These are phyloP conservation scores for Rhadinocentrus ornatus DNA, from an alignment of 2,797 vertebrate genomes.

Conservation along the genomic window DNA sequence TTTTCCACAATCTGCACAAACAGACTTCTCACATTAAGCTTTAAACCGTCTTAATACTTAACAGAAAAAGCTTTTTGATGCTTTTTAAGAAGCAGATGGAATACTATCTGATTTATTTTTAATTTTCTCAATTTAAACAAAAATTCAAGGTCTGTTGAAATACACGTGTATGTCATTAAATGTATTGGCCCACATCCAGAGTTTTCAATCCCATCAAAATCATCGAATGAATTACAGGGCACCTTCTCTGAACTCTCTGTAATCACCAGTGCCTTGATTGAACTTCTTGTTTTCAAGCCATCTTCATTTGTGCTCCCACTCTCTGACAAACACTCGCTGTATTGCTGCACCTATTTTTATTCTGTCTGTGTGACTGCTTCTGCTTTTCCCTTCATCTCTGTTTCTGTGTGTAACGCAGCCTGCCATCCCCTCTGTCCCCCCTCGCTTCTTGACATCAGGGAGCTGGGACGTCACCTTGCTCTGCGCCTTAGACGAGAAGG, in stretches of 20 bases:
- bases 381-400: constrained; percentile 43
- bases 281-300: constrained; percentile 14
- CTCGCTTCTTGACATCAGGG: constrained; percentile 87
- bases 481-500: constrained; percentile 82
- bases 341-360: constrained; percentile 54
- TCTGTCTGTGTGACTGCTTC: constrained; percentile 34
- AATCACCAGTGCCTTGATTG: background rate
- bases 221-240: constrained; percentile 7
- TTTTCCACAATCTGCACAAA: background rate
- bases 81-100: background rate
- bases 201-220: constrained; percentile 8
- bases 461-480: constrained; percentile 87
- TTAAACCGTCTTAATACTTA: background rate
- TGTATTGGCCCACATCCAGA: background rate
- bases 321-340: constrained; percentile 40
- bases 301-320: constrained; percentile 11
- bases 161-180: background rate
- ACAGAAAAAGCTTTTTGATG: too few relatives aligned
- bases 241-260: background rate
- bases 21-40: background rate
- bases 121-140: background rate
- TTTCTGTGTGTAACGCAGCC: constrained; percentile 71
- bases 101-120: background rate
- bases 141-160: background rate
- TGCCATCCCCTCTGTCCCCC: constrained; percentile 76